Percentiles rank a stretch among this genome's conserved stretches.
phyloP scores from a whole-genome alignment of 2,888 invertebrate species.

The Cosmia pyralina region DNA sequence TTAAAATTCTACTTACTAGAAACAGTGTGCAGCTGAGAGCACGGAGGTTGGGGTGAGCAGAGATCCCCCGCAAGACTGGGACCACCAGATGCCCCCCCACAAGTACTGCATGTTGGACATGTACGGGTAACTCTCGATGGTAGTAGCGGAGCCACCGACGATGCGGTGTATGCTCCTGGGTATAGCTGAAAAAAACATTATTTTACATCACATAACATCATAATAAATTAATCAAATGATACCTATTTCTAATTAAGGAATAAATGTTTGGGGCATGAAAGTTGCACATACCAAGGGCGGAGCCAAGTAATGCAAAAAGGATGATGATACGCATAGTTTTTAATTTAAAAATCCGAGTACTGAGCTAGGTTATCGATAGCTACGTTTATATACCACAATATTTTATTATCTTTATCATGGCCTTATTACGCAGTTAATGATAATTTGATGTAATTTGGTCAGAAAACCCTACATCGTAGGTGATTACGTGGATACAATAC shows the following conservation, averaged over 20 bases:
- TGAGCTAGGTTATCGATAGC: not conserved
- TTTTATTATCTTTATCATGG: slow-evolving; percentile 26
- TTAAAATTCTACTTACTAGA: slow-evolving; percentile 67
- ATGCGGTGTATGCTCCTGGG: slow-evolving; percentile 70
- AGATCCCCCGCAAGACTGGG: slow-evolving; percentile 74
- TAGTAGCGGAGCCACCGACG: slow-evolving; percentile 73
- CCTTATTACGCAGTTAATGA: slow-evolving; percentile 25
- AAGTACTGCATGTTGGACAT: slow-evolving; percentile 75
- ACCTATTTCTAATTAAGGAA: not conserved
- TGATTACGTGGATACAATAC: not conserved
- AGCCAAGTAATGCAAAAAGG: slow-evolving; percentile 65
- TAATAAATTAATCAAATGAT: not conserved
- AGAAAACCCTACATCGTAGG: slow-evolving; percentile 2
- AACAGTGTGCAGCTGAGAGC: slow-evolving; percentile 78
- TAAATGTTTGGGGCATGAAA: not conserved
- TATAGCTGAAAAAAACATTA: slow-evolving; percentile 65
- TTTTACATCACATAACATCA: not conserved
- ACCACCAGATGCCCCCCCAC: slow-evolving; percentile 67
- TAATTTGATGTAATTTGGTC: no score
- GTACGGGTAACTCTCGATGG: slow-evolving; percentile 73
- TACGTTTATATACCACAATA: slow-evolving; percentile 30
- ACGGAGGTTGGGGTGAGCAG: slow-evolving; percentile 68
- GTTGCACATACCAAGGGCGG: slow-evolving; percentile 71
- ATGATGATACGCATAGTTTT: slow-evolving; percentile 66
- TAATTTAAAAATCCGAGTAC: slow-evolving; percentile 1